A percentile compares a stretch with the other conserved stretches of the same genome.
phyloP scores from a whole-genome alignment of 2,888 invertebrate species.

The Microplitis deprimator region DNA sequence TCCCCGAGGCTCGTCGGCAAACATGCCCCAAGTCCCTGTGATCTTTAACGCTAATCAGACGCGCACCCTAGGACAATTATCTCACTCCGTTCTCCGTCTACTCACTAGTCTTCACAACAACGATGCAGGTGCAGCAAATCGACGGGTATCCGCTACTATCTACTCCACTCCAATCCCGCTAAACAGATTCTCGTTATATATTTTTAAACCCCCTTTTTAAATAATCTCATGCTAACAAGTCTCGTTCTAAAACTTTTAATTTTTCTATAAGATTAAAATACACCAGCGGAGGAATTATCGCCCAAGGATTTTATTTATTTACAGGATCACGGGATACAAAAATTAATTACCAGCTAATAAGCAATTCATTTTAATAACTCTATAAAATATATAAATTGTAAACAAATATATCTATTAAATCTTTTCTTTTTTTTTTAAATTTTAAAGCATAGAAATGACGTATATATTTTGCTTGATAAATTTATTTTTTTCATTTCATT shows the following conservation, averaged over 20 bases:
- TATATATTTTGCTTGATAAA: background rate
- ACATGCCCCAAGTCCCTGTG: slow-evolving; percentile 56
- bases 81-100: slow-evolving; percentile 7
- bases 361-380: slow-evolving; percentile 12
- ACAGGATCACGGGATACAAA: background rate
- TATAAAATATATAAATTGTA: background rate
- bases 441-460: background rate
- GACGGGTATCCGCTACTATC: slow-evolving; percentile 5
- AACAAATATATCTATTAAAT: slow-evolving; percentile 8
- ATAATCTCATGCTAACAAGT: background rate
- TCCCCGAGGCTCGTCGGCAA: slow-evolving; percentile 48
- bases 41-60: slow-evolving; percentile 59
- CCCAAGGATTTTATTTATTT: background rate
- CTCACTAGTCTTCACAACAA: slow-evolving; percentile 27
- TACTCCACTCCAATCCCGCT: background rate
- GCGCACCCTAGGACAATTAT: slow-evolving; percentile 53
- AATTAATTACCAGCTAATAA: background rate
- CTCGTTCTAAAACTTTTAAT: background rate
- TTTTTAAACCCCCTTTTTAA: background rate
- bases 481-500: background rate
- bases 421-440: background rate
- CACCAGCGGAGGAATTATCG: slow-evolving; percentile 16
- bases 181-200: slow-evolving; percentile 56
- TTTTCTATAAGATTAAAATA: background rate
- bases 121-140: slow-evolving; percentile 48